Evolutionary conservation across 2,113 vertebrate genomes (phyloP).

Genomic region (Xiphophorus hellerii): DNA sequence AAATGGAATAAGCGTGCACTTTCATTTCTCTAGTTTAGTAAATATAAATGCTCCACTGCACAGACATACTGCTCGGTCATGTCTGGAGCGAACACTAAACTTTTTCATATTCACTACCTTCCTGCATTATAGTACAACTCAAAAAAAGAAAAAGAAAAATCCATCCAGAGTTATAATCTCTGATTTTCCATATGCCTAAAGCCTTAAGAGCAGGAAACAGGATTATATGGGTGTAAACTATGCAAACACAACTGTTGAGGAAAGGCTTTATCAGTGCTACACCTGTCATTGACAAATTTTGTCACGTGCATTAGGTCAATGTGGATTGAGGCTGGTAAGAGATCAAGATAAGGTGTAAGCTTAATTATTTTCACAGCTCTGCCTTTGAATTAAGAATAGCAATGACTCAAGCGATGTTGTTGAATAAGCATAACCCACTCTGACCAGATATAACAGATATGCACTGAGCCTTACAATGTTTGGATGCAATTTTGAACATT

Average conservation of each 20-base stretch:
- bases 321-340: constrained; percentile 6
- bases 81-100: constrained; percentile 36
- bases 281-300: constrained; percentile 55
- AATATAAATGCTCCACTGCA: constrained; percentile 15
- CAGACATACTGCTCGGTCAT: constrained; percentile 33
- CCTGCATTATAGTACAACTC: constrained; percentile 1
- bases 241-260: constrained; percentile 53
- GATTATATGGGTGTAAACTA: constrained; percentile 62
- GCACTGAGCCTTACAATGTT: constrained; percentile 4
- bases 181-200: constrained; percentile 30
- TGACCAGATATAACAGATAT: background rate
- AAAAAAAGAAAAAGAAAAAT: background rate
- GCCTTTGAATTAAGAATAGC: constrained; percentile 5
- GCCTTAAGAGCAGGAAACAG: constrained; percentile 44
- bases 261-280: constrained; percentile 52
- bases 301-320: constrained; percentile 15
- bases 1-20: constrained; percentile 44
- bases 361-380: background rate
- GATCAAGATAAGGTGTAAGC: constrained; percentile 2
- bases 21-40: constrained; percentile 31
- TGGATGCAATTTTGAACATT: constrained; percentile 33
- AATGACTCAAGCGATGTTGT: background rate
- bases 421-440: background rate
- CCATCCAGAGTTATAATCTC: constrained; percentile 9
- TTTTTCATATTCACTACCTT: constrained; percentile 20